These are phyloP conservation scores for Mechanitis mazaeus DNA, from an alignment of 2,888 invertebrate genomes.

Conservation along the genomic window DNA sequence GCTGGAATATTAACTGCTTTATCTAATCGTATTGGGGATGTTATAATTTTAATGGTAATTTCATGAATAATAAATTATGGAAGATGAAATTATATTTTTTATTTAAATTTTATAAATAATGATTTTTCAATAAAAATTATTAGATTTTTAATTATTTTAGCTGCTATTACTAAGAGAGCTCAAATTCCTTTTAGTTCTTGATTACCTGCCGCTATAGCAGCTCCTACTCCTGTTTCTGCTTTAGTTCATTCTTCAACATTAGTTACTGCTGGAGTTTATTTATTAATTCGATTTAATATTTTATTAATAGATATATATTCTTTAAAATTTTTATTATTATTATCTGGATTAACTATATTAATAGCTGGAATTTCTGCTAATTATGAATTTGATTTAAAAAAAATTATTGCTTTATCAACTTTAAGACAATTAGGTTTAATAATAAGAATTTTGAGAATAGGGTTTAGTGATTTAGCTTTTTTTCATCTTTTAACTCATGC, in stretches of 20 bases:
- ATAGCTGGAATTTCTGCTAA: constrained; percentile 77
- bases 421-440: constrained; percentile 86
- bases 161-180: constrained; percentile 85
- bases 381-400: constrained; percentile 84
- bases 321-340: constrained; percentile 70
- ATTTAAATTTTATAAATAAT: constrained; percentile 67
- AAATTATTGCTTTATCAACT: constrained; percentile 87
- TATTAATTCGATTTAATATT: constrained; percentile 82
- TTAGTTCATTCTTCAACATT: constrained; percentile 83
- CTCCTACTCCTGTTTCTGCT: constrained; percentile 78
- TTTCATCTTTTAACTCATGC: constrained; percentile 85
- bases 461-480: constrained; percentile 76
- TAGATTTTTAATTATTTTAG: constrained; percentile 65
- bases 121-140: constrained; percentile 61
- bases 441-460: constrained; percentile 79
- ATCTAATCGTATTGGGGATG: constrained; percentile 85
- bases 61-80: constrained; percentile 76
- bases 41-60: constrained; percentile 79
- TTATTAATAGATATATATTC: constrained; percentile 60
- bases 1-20: constrained; percentile 84
- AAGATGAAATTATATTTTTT: constrained; percentile 74
- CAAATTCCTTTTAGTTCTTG: constrained; percentile 89
- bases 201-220: constrained; percentile 84
- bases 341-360: constrained; percentile 78
- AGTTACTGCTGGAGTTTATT: constrained; percentile 85